Base-by-base conservation (phyloP, 2,888 invertebrate species). In the Adelognathus sp. region DNA sequence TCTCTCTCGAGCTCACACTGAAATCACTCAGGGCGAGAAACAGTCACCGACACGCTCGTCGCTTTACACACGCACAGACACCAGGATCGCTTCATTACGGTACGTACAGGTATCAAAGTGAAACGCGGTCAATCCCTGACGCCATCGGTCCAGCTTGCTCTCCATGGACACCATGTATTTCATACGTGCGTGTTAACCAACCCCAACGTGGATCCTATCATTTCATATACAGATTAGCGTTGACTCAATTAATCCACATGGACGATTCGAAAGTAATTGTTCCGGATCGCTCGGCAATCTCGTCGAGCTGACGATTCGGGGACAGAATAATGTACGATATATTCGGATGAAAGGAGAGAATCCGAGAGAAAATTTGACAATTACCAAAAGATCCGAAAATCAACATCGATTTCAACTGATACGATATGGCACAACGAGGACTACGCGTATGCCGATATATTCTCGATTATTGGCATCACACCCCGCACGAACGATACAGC, bases 121-220 rank as follows among this genome's bases (percentile, higher is more conserved):
- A 75, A 78, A 75, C 71, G 60, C 46, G 70, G 64, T 77, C 67
- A 77, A 44, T 54, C 66, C 70, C 54, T 66, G 71, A 74, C 58
- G 39, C 58, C 58, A 67, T 66, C 79, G 27, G 61, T 71, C 70
- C 54, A 66, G 29, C 56, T 5, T 46, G 36, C 61, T 46, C 56
- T 46, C 7, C 11, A 54, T 54, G 41, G 71, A 71, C 54, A 44
- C 27, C 14, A 29, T 27, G 64, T 24, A 72, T 64, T 72, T 64
- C 56, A 39, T 39, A 50, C 24, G 14, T 50, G n/a, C n/a, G n/a
- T n/a, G n/a, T n/a, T n/a, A n/a, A 27, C 7, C 14, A 11, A 41
- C 18, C n/a, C n/a, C 1, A 9, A 7, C 11, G 21, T 52, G 11
- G 6, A 31, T 54, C 41, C 29, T 56, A 14, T 14, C 27, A 16